Percentiles rank a stretch among this genome's conserved stretches.
phyloP scores from a whole-genome alignment of 2,797 vertebrate species.

The Takifugu ocellatus region DNA sequence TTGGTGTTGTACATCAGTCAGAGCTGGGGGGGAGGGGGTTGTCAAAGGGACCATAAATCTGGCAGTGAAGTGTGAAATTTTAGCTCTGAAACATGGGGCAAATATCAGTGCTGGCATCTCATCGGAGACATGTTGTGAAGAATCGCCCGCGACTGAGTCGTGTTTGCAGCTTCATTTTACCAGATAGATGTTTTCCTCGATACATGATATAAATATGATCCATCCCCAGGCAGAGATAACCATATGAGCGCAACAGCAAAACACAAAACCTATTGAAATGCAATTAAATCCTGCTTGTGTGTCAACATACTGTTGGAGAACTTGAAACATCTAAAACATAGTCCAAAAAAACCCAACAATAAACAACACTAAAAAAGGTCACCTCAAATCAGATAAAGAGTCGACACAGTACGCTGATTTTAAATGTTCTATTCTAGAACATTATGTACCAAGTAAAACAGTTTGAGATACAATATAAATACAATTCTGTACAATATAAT shows the following conservation, averaged over 20 bases:
- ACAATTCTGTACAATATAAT: constrained; percentile 94
- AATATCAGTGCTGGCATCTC: constrained; percentile 6
- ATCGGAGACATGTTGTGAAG: background rate
- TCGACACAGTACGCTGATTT: constrained; percentile 53
- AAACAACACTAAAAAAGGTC: background rate
- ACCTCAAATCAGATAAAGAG: constrained; percentile 29
- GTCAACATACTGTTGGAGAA: too few species aligned
- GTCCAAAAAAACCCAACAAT: too few species aligned
- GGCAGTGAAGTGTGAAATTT: constrained; percentile 4
- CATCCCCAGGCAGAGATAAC: too few species aligned
- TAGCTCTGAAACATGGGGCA: background rate
- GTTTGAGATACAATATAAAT: constrained; percentile 91
- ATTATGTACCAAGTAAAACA: constrained; percentile 93
- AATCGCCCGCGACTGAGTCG: background rate
- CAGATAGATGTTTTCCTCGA: too few species aligned
- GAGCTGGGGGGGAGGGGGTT: background rate
- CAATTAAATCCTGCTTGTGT: too few species aligned
- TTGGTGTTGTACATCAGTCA: constrained; percentile 14
- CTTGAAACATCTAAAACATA: too few species aligned
- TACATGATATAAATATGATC: too few species aligned
- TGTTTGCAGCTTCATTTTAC: background rate
- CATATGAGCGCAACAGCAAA: too few species aligned
- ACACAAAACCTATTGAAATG: too few species aligned
- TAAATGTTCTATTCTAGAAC: constrained; percentile 94
- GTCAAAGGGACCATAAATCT: constrained; percentile 7